Evolutionary conservation across 2,113 vertebrate species (phyloP).

Genomic region (Platanista minor): DNA sequence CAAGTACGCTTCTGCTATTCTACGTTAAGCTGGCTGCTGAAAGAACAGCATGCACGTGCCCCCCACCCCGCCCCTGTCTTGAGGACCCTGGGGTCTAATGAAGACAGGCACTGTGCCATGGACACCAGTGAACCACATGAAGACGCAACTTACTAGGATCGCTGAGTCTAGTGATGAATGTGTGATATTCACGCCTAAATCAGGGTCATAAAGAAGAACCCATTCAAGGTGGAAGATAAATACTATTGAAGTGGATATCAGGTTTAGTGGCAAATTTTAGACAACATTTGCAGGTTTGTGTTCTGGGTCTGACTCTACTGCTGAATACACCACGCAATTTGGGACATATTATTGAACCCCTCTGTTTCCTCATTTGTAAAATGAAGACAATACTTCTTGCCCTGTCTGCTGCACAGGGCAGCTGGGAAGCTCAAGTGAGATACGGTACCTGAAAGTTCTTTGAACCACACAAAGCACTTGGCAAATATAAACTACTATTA

Average conservation of each 20-base stretch:
- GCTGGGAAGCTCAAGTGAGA: not conserved
- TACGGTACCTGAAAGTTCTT: not conserved
- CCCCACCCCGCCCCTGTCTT: fast-evolving
- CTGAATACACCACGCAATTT: not conserved
- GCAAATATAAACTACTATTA: not conserved
- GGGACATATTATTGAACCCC: not conserved
- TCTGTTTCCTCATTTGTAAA: not conserved
- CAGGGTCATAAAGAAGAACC: not conserved
- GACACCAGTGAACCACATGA: not conserved
- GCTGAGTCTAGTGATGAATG: not conserved
- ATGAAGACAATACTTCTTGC: not conserved
- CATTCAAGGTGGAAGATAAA: not conserved
- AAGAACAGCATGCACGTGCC: not conserved
- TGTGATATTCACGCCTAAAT: not conserved
- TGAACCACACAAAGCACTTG: not conserved
- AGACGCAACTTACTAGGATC: not conserved
- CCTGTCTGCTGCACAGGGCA: not conserved
- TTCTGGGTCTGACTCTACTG: not conserved
- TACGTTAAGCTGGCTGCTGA: not conserved
- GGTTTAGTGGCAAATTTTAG: not conserved
- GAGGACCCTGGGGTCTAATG: not conserved
- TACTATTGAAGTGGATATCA: not conserved
- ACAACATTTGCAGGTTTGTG: not conserved
- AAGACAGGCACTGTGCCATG: not conserved
- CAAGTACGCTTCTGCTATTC: not conserved